Base-by-base conservation (phyloP, 1,140 invertebrate genomes). In the Brachionus plicatilis region DNA sequence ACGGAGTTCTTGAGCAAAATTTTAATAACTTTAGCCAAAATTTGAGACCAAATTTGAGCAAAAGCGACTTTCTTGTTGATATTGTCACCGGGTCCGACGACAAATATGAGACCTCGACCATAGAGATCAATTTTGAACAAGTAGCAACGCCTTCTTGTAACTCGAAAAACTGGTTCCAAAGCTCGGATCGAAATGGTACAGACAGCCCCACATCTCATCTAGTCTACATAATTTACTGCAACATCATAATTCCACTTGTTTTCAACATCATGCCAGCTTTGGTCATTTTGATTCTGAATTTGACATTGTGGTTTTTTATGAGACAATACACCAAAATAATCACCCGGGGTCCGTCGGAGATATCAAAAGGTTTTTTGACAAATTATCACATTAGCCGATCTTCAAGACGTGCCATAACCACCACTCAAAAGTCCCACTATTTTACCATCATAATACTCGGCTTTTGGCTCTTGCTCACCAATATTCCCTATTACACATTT, bases 401-500 rank as follows among this genome's bases (percentile, higher is more conserved):
- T 17, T 76, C 72, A 8, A 76, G 72, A 76, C 43, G 72, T 24
- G 29, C 20, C 47, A 76, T 76, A 24, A 68, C 79, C 24, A 60
- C 53, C 17, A 68, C 79, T 11, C 79, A 68, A 60, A 65, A 82
- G 12, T 82, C 79, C 1, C 79, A 82, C 41, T 82, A 82, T 45
- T 82, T 82, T 82, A 68, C 65, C 11, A 82, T 82, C 17, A 82
- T 82, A 65, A 82, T 82, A 14, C 27, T 68, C 2, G 53, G 53
- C 24, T 65, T 82, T 82, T 82, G 79, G 79, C 41, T 82, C 20
- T 24, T 82, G 43, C 9, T 82, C 7, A 82, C 53, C 24, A 82
- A 41, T 45, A 60, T 82, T 20, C 79, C 79, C 20, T 82, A 82
- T 29, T 82, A 82, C 24, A 65, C 79, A 65, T 29, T 82, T 33